A percentile compares a stretch with the other conserved stretches of the same genome.
Conservation (phyloP, 2,113 vertebrate genomes). For the Cyprinus carpio region DNA sequence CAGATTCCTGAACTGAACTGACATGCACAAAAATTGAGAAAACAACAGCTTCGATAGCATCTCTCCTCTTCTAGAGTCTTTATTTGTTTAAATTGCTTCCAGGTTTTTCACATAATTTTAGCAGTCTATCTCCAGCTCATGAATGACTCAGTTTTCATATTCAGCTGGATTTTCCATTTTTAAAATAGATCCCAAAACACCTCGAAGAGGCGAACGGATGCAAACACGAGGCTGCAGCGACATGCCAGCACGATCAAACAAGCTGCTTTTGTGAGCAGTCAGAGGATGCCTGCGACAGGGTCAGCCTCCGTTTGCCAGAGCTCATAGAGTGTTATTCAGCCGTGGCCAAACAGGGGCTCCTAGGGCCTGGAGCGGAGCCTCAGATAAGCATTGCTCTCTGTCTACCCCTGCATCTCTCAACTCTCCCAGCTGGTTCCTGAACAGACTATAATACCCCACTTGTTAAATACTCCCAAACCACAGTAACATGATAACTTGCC, state of each 20-base stretch:
- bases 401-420: constrained; percentile 59
- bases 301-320: constrained; percentile 79
- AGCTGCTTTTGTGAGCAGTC: constrained; percentile 82
- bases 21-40: constrained; percentile 60
- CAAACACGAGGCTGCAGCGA: constrained; percentile 71
- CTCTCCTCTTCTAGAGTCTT: constrained; percentile 31
- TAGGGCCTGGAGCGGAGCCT: constrained; percentile 70
- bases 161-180: constrained; percentile 55
- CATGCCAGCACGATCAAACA: constrained; percentile 76
- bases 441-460: constrained; percentile 73
- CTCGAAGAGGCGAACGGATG: constrained; percentile 75
- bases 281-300: constrained; percentile 81
- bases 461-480: constrained; percentile 74
- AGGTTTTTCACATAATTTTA: constrained; percentile 23
- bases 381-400: constrained; percentile 79
- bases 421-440: constrained; percentile 72
- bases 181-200: constrained; percentile 76
- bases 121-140: not conserved
- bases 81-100: constrained; percentile 43
- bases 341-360: constrained; percentile 79
- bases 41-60: constrained; percentile 47
- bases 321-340: constrained; percentile 81
- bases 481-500: constrained; percentile 71
- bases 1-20: constrained; percentile 78
- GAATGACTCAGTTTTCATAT: constrained; percentile 55